phyloP scores from a whole-genome alignment of 2,888 invertebrate species.

The Aradus depressus region DNA sequence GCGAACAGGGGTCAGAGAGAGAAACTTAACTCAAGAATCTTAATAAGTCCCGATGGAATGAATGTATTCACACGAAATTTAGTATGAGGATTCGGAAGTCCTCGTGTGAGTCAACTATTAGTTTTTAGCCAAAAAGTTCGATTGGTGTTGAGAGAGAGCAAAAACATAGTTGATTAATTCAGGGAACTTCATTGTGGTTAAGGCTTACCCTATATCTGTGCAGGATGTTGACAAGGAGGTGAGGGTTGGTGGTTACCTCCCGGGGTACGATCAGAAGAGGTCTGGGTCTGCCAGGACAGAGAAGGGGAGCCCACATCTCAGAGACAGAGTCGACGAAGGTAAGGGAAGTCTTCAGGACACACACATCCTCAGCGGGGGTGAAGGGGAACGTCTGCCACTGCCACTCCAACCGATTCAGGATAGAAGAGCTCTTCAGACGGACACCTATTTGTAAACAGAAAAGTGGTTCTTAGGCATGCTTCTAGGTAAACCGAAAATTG shows the following conservation, averaged over 20 bases:
- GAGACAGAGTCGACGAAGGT: constrained; percentile 84
- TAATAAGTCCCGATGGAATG: too few species aligned
- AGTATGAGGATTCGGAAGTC: too few species aligned
- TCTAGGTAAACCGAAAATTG: too few species aligned
- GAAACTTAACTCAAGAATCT: too few species aligned
- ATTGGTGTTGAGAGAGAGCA: too few species aligned
- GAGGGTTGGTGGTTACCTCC: constrained; percentile 63
- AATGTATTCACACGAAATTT: too few species aligned
- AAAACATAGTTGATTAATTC: too few species aligned
- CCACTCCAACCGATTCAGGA: constrained; percentile 76
- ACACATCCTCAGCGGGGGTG: constrained; percentile 49
- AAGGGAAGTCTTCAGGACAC: constrained; percentile 80
- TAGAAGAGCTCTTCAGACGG: constrained; percentile 59
- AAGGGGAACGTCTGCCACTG: constrained; percentile 77
- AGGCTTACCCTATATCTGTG: constrained; percentile 53
- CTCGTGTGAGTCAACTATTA: too few species aligned
- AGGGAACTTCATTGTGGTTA: not conserved
- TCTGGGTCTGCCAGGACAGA: constrained; percentile 48
- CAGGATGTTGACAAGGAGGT: constrained; percentile 55
- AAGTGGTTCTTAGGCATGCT: not conserved
- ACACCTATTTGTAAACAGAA: constrained; percentile 48
- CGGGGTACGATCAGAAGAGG: constrained; percentile 63
- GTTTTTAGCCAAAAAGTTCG: too few species aligned
- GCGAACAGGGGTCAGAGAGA: too few species aligned
- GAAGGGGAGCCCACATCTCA: constrained; percentile 76